Evolutionary conservation across 2,888 invertebrate genomes (phyloP).

Genomic region (Ypsolopha sequella): DNA sequence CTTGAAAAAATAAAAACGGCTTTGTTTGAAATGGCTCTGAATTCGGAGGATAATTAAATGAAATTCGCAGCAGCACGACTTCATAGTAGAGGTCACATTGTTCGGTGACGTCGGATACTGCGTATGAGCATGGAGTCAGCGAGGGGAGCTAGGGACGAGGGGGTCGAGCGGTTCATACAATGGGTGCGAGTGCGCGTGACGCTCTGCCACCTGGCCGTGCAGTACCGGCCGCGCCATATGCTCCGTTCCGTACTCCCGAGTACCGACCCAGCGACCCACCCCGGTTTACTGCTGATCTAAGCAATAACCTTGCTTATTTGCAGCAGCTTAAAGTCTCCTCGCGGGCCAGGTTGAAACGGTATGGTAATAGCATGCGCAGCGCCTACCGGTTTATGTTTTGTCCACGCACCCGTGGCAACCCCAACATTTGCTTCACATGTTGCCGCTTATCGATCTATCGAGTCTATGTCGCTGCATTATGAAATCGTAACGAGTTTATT

Average conservation of each 20-base stretch:
- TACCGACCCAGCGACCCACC: constrained; percentile 11
- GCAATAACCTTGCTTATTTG: no score
- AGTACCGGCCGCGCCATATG: constrained; percentile 65
- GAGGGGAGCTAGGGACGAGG: constrained; percentile 9
- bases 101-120: constrained; percentile 20
- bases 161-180: constrained; percentile 19
- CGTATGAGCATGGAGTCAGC: not conserved
- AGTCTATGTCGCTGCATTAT: not conserved
- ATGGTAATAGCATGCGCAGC: not conserved
- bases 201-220: constrained; percentile 54
- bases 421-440: not conserved
- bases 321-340: not conserved
- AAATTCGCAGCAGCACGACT: constrained; percentile 9
- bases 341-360: not conserved
- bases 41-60: constrained; percentile 3
- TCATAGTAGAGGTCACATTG: constrained; percentile 34
- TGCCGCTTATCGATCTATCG: not conserved
- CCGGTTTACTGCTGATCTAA: not conserved
- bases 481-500: no score
- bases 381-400: not conserved
- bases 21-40: not conserved
- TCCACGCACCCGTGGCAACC: constrained; percentile 1
- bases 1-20: not conserved
- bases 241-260: constrained; percentile 19
- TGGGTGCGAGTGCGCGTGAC: constrained; percentile 68